Conservation (phyloP, 1,140 invertebrate genomes). For the Pygmarrhopalites habei region DNA sequence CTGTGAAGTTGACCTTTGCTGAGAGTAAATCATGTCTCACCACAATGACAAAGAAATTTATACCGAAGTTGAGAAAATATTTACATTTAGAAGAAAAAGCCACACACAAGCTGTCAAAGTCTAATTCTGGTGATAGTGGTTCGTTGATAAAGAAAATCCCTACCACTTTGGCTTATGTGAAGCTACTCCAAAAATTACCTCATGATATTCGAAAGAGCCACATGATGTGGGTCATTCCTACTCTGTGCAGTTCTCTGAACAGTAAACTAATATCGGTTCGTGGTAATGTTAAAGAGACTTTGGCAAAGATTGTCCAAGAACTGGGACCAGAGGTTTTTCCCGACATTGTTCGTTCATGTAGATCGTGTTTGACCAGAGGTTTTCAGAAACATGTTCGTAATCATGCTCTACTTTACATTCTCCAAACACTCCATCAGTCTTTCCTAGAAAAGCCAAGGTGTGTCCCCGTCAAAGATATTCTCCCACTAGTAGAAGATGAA, state of each 20-base stretch:
- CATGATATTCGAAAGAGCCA: background rate
- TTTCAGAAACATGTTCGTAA: slow-evolving; percentile 11
- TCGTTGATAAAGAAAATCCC: slow-evolving; percentile 3
- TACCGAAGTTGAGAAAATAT: slow-evolving; percentile 6
- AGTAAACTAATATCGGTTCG: slow-evolving; percentile 1
- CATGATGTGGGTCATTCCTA: slow-evolving; percentile 2
- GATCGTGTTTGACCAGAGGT: background rate
- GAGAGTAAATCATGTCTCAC: background rate
- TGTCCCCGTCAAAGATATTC: background rate
- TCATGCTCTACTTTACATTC: background rate
- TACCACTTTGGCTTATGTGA: slow-evolving; percentile 3
- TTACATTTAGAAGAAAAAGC: slow-evolving; percentile 9
- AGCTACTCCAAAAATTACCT: slow-evolving; percentile 2
- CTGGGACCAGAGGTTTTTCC: background rate
- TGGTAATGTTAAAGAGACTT: background rate
- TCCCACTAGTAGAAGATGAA: slow-evolving; percentile 7
- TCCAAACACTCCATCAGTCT: background rate
- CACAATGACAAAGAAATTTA: background rate
- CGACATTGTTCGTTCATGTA: background rate
- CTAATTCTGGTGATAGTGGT: no score
- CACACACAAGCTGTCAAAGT: background rate
- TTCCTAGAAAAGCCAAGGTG: background rate
- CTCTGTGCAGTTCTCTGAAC: slow-evolving; percentile 7
- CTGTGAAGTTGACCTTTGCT: background rate
- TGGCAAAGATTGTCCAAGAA: slow-evolving; percentile 3